Evolutionary conservation across 1,140 invertebrate genomes (phyloP).

Genomic region (Eriosoma lanigerum): DNA sequence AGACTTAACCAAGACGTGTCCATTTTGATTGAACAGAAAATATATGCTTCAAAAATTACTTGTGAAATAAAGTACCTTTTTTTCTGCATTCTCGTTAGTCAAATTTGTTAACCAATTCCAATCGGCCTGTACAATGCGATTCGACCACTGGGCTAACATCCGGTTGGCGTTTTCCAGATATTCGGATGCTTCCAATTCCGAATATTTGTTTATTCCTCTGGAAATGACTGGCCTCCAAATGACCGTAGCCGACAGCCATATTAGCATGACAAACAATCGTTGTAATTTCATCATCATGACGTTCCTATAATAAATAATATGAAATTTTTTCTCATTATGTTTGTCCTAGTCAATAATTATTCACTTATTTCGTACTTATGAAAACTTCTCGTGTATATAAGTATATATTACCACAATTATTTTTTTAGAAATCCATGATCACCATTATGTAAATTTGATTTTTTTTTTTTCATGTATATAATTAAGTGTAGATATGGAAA

Average conservation of each 20-base stretch:
- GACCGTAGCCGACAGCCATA: slow-evolving; percentile 58
- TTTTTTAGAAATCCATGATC: too few relatives aligned
- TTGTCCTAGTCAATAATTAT: too few relatives aligned
- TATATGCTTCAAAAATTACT: too few relatives aligned
- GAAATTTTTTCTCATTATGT: too few relatives aligned
- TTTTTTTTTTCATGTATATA: too few relatives aligned
- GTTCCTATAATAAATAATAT: background rate
- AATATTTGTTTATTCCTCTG: slow-evolving; percentile 61
- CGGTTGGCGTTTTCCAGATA: slow-evolving; percentile 66
- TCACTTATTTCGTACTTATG: too few relatives aligned
- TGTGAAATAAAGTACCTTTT: slow-evolving; percentile 59
- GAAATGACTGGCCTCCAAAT: slow-evolving; percentile 47
- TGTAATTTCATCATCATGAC: background rate
- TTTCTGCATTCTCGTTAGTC: slow-evolving; percentile 69
- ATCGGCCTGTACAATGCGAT: slow-evolving; percentile 62
- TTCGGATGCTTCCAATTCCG: slow-evolving; percentile 63
- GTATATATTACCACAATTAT: too few relatives aligned
- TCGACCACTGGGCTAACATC: slow-evolving; percentile 62
- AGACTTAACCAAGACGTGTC: too few relatives aligned
- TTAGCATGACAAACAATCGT: background rate
- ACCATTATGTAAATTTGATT: too few relatives aligned
- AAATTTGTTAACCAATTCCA: slow-evolving; percentile 77
- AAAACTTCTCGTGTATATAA: too few relatives aligned
- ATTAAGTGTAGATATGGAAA: too few relatives aligned
- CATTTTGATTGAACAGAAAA: too few relatives aligned